Base-by-base conservation (phyloP, 2,797 vertebrate genomes). In the Enteromius viviparus region DNA sequence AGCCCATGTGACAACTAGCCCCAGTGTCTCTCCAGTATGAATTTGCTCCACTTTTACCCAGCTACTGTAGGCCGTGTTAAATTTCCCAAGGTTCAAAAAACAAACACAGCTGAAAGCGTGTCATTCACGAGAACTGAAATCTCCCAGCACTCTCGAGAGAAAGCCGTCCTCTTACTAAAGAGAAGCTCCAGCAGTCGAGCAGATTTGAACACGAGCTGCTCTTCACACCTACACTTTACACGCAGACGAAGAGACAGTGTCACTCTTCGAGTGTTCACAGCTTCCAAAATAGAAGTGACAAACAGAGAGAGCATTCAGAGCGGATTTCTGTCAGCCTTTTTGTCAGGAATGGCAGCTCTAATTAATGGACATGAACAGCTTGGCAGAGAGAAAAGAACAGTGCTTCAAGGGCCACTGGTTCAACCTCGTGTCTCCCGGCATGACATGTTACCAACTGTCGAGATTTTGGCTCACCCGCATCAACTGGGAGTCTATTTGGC, bases 271-370 rank as follows among this genome's bases (percentile, higher is more conserved):
- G 84, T 85, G 90, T 91, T 93, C 90, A 85, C 85, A 92, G 91
- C 55, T 88, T 89, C 81, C 86, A 66, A 90, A 90, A 92, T 82
- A 86, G 84, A 90, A 88, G 88, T 91, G 91, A 92, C 87, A 91
- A 91, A 91, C 85, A 86, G 75, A 76, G 47, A 91, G 88, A 90
- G 90, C 88, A 88, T 92, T 92, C 83, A 83, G 85, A 90, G 87
- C 80, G 47, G 45, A 84, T 90, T 89, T 91, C 85, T 89, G 91
- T 90, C 89, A 89, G 84, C 85, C 88, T 89, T 92, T 89, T 88
- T 91, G 89, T 92, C 91, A 89, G 76, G 76, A 62, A 89, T 90
- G 89, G 87, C 87, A 91, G 91, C 85, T 92, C 86, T 91, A 93
- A 94, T 92, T 93, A 93, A 88, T 86, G 76, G 78, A 89, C 71